Percentiles rank a stretch among this genome's conserved stretches.
phyloP scores from a whole-genome alignment of 2,888 invertebrate species.

The Oscheius onirici region DNA sequence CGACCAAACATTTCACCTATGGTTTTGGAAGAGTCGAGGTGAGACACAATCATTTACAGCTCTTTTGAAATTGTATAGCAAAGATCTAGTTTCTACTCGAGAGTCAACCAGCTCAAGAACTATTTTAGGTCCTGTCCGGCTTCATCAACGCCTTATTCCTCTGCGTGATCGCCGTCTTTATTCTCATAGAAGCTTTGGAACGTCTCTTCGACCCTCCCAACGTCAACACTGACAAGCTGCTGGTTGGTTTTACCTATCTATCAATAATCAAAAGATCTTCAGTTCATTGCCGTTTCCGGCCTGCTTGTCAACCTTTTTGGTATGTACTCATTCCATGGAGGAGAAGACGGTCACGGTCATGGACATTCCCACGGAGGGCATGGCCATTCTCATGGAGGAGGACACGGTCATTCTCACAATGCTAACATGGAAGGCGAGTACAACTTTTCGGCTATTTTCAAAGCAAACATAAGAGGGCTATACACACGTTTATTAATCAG shows the following conservation, averaged over 20 bases:
- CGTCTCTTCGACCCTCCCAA: slow-evolving; percentile 76
- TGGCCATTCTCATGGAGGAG: slow-evolving; percentile 60
- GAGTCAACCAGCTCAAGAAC: no score
- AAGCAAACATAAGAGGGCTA: no score
- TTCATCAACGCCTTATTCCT: slow-evolving; percentile 77
- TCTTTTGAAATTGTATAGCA: no score
- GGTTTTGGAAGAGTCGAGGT: slow-evolving; percentile 76
- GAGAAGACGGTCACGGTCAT: slow-evolving; percentile 68
- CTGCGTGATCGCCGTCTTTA: slow-evolving; percentile 76
- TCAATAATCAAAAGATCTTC: slow-evolving; percentile 16
- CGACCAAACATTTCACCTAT: slow-evolving; percentile 76
- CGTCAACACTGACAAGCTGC: slow-evolving; percentile 75
- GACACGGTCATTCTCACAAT: slow-evolving; percentile 65
- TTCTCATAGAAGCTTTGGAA: slow-evolving; percentile 75
- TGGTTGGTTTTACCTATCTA: slow-evolving; percentile 72
- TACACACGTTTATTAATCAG: no score
- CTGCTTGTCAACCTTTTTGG: slow-evolving; percentile 76
- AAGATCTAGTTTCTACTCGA: no score
- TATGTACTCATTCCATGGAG: slow-evolving; percentile 75
- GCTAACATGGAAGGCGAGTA: slow-evolving; percentile 76
- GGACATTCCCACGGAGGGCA: slow-evolving; percentile 58
- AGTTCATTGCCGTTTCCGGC: slow-evolving; percentile 76
- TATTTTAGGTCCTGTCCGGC: slow-evolving; percentile 69
- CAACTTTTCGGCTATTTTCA: no score
- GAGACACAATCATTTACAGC: no score